Conservation (phyloP, 2,797 vertebrate genomes). For the Cuniculus paca region DNA sequence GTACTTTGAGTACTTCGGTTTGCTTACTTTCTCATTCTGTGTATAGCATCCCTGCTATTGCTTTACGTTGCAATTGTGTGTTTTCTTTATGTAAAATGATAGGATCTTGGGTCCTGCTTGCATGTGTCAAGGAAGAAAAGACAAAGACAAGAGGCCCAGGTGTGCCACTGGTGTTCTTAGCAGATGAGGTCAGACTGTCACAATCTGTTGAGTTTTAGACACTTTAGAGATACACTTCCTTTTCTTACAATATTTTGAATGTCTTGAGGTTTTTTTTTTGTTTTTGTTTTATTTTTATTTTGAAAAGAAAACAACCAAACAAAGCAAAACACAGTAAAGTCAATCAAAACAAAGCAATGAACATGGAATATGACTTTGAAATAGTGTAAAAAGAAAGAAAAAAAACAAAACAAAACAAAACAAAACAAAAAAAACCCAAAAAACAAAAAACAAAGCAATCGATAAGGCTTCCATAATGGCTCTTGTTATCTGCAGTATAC, state of each 20-base stretch:
- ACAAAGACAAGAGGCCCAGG: not conserved
- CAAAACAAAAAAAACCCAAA: no score
- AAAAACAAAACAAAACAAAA: no score
- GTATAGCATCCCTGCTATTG: not conserved
- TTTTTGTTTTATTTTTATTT: no score
- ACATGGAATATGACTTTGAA: no score
- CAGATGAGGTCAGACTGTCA: not conserved
- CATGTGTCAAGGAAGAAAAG: not conserved
- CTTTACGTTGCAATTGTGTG: not conserved
- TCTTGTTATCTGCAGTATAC: no score
- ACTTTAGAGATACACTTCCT: not conserved
- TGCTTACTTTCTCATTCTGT: not conserved
- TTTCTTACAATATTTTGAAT: not conserved
- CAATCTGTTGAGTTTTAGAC: not conserved
- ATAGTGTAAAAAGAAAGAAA: no score
- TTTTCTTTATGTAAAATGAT: conserved; percentile 20
- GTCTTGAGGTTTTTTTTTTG: not conserved
- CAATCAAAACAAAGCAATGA: no score
- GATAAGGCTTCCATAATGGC: no score
- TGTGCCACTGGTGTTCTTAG: not conserved
- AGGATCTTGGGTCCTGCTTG: not conserved
- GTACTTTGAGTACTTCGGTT: not conserved
- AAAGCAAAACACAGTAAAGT: no score
- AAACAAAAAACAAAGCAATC: no score
- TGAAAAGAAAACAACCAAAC: no score